Base-by-base conservation (phyloP, 2,113 vertebrate species). In the Aptenodytes forsteri region DNA sequence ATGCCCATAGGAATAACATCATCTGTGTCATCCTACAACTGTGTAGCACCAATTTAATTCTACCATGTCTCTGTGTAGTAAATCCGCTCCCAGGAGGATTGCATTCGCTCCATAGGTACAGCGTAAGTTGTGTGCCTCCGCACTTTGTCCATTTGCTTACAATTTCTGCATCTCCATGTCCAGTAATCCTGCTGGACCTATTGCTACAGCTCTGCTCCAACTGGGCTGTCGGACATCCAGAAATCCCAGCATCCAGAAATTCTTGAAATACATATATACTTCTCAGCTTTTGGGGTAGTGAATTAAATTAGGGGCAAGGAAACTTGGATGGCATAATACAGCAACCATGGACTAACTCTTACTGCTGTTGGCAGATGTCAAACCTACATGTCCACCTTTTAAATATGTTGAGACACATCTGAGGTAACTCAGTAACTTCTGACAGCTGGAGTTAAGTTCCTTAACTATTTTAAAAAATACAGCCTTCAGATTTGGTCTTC, bases 81-180 rank as follows among this genome's bases (percentile, higher is more conserved):
- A 79, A 80, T 49, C 5, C 6, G 13, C 9, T 36, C 69, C 15
- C 3, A 1, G 30, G 30, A 70, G 30, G 11, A 46, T 2, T 56
- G 22, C 19, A 9, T 77, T 77, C 2, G 1, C 16, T 80, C 23
- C 11, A 11, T 15, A 38, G 16, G 14, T 42, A 72, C 40, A 44
- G 34, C 13, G 4, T 9, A 2, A 56, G 0, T 10, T 42, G 2
- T 59, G 17, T 52, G 32, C 6, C 13, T 36, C 25, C 79, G 8
- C 10, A 22, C 23, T 80, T 64, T 1, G 3, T 14, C 16, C n/a
- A 13, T 55, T 80, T 75, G 19, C n/a, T 54, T 83, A 42, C 9
- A 44, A 59, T 83, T 73, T 90, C 65, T 67, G 21, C 13, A 18
- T 47, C 14, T 58, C 42, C 2, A 2, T 34, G 18, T 83, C 61